Base-by-base conservation (phyloP, 2,797 vertebrate genomes). In the Perodicticus potto region DNA sequence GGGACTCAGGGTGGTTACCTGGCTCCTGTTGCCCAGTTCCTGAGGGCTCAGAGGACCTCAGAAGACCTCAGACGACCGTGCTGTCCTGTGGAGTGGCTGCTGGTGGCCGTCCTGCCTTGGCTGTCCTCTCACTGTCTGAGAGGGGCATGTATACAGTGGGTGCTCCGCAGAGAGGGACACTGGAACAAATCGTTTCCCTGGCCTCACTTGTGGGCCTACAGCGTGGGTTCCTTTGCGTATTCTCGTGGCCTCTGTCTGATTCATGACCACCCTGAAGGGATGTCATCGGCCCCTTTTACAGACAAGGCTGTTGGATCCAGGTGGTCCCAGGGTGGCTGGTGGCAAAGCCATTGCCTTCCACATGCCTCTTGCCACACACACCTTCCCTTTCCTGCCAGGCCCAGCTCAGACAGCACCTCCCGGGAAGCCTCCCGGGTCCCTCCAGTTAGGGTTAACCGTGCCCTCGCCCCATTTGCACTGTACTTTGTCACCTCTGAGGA, bases 151-250 rank as follows among this genome's bases (percentile, higher is more conserved):
- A 20, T 29, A 17, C 29, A 8, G 57, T 32, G 6, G 80, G 40
- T 1, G 20, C 74, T 27, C 78, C 3, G 10, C 1, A 29, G 53
- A 3, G 8, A 29, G 0, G 3, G 16, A 70, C 5, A 0, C 37
- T 23, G 2, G 2, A 22, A 10, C 2, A 34, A 27, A 32, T 69
- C n/a, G 0, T 27, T 25, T 45, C n/a, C 14, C 63, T 11, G 3
- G 55, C 1, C 55, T 73, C 2, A 0, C 14, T 0, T 6, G 0
- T 0, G 1, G 0, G 3, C 13, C 4, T 10, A 2, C 57, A 12
- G 3, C 29, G 25, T 4, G 3, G 1, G 6, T 32, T n/a, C 4
- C 1, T 11, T 10, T 1, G 43, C 67, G 65, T 70, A 14, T 34
- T 0, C 32, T 14, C 23, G 11, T 29, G 25, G 5, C 27, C 43